Evolutionary conservation across 2,888 invertebrate species (phyloP).

Genomic region (Blastobasis lacticolella): DNA sequence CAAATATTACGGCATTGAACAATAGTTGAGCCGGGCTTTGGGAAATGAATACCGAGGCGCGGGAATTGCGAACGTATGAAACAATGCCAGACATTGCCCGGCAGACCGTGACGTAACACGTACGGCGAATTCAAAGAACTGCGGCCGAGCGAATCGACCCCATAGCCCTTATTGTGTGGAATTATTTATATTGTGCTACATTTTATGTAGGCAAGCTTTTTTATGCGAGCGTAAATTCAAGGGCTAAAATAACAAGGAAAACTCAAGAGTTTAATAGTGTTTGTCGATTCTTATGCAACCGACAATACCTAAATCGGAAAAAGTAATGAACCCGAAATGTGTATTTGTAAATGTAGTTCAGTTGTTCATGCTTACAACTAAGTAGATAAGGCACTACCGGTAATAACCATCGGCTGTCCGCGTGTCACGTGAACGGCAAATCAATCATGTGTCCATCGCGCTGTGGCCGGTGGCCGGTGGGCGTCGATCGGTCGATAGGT

Average conservation of each 20-base stretch:
- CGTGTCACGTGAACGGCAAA: no score
- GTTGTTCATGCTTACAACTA: no score
- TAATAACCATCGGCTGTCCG: no score
- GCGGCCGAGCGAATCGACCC: neutral
- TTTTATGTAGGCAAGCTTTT: neutral
- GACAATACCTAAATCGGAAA: no score
- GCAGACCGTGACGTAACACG: conserved; percentile 4
- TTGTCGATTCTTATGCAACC: no score
- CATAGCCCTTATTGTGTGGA: neutral
- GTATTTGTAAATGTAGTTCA: neutral
- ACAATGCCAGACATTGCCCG: conserved; percentile 3
- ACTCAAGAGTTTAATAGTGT: no score
- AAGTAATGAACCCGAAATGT: neutral
- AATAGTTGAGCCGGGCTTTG: no score
- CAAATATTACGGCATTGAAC: no score
- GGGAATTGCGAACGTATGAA: neutral
- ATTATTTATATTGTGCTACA: neutral
- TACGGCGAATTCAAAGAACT: neutral
- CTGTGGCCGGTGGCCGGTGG: neutral
- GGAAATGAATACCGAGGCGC: neutral
- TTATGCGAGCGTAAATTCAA: no score
- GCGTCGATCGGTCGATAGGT: conserved; percentile 14
- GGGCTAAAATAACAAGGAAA: no score
- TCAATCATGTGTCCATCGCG: no score
- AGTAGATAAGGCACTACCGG: no score